Conservation (phyloP, 1,140 invertebrate genomes). For the Conus ventricosus region DNA sequence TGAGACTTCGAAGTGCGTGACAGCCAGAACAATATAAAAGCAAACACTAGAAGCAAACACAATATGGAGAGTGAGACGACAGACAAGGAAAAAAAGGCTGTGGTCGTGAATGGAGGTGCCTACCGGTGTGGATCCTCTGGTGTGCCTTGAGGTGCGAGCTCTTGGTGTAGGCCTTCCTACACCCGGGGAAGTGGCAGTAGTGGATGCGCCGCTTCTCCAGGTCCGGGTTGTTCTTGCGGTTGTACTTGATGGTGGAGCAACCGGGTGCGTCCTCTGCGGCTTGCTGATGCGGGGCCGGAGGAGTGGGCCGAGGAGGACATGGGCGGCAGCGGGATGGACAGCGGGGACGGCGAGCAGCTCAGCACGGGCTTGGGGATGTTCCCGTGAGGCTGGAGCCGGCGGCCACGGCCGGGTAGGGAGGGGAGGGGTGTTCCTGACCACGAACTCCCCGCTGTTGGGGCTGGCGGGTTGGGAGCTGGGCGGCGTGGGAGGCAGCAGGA, state of each 20-base stretch:
- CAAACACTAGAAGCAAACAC: too few relatives aligned
- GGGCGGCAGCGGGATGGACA: constrained; percentile 43
- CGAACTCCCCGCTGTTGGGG: constrained; percentile 58
- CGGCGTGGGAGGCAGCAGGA: constrained; percentile 66
- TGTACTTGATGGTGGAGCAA: constrained; percentile 81
- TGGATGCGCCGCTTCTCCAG: constrained; percentile 95
- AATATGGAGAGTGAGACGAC: too few relatives aligned
- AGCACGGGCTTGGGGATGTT: constrained; percentile 47
- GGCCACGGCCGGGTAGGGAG: constrained; percentile 61
- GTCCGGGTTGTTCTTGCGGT: constrained; percentile 96
- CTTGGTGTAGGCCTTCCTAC: constrained; percentile 97
- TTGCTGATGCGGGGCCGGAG: constrained; percentile 43
- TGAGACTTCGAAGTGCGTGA: too few relatives aligned
- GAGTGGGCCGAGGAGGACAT: constrained; percentile 3
- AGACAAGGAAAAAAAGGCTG: too few relatives aligned
- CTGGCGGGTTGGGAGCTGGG: constrained; percentile 70
- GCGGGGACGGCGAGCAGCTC: constrained; percentile 38
- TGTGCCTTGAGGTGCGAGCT: constrained; percentile 97
- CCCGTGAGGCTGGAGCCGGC: constrained; percentile 28
- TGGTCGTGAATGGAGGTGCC: too few relatives aligned
- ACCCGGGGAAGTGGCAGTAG: constrained; percentile 95
- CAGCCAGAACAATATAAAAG: too few relatives aligned
- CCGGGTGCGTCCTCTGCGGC: constrained; percentile 69
- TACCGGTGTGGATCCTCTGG: constrained; percentile 91
- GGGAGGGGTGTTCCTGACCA: constrained; percentile 65